Evolutionary conservation across 2,113 vertebrate genomes (phyloP), one percentile per base, ranked within the genome.

Genomic region (Aythya baeri): DNA sequence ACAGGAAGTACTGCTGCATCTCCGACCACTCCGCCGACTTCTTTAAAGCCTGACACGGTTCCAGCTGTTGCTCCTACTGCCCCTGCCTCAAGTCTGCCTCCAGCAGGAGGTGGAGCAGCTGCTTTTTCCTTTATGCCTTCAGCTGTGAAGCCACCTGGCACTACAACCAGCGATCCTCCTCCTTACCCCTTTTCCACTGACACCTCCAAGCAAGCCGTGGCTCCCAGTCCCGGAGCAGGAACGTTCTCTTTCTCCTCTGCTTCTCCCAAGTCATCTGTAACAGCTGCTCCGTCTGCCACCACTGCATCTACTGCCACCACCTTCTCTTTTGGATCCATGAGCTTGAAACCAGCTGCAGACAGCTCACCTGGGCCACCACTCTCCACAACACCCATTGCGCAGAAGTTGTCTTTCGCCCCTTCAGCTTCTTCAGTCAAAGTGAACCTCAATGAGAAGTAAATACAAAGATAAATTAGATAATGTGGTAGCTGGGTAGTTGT

Each of bases 371-470:
- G 92, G 29, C 78, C 97, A 7, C 54, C 46, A 1, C 72, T 84
- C 5, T 73, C 98, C 21, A 38, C 94, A 11, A 86, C 98, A 6
- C 79, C 96, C 12, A 11, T 88, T 11, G 92, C 86, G 8, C 50
- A 88, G 74, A 98, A 98, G 46, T 61, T 92, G 7, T 80, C 95
- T 17, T 95, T 98, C 26, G 58, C 98, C 26, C 92, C 95, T 10
- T 89, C 98, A 3, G 62, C 97, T 18, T 97, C 98, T 38, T 91
- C 97, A 1, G 98, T 98, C 90, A 99, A 99, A 97, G 93, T 98
- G 68, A 99, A 98, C 98, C 98, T 99, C n/a, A 98, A 63, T 68
- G 99, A 99, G 52, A 99, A 99, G 99, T 99, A 98, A 97, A 95
- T 97, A 31, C 17, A 32, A 65, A 41, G 10, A 76, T 80, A 22